Evolutionary conservation across 2,797 vertebrate species (phyloP).

Genomic region (Pseudopleuronectes americanus): DNA sequence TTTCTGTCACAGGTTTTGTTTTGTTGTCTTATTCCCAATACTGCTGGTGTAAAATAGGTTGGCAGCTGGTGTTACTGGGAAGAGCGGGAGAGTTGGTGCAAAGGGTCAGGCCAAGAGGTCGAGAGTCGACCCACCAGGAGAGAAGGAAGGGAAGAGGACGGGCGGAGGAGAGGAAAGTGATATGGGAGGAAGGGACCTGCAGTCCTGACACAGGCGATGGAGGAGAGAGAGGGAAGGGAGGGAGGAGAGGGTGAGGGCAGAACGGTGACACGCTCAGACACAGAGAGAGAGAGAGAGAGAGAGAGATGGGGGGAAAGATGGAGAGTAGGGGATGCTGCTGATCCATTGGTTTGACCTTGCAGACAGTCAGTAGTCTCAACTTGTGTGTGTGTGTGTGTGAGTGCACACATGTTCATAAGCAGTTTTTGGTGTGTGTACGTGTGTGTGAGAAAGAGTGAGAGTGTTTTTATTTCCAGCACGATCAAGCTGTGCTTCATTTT

Average conservation of each 20-base stretch:
- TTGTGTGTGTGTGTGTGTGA: conserved; percentile 15
- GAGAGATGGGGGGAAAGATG: conserved; percentile 27
- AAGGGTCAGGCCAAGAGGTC: conserved; percentile 56
- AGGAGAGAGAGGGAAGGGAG: conserved; percentile 39
- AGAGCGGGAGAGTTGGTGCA: conserved; percentile 43
- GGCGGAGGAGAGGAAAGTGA: conserved; percentile 57
- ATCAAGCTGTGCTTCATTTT: conserved; percentile 40
- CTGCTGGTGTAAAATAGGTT: conserved; percentile 31
- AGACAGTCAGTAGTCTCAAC: conserved; percentile 52
- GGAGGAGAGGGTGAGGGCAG: conserved; percentile 57
- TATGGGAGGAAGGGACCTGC: conserved; percentile 61
- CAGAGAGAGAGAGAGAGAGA: conserved; percentile 46
- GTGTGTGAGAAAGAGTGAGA: not conserved
- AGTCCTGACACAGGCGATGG: conserved; percentile 64
- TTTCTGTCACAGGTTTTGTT: not conserved
- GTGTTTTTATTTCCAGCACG: conserved; percentile 38
- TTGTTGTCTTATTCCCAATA: conserved; percentile 39
- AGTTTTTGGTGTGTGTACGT: not conserved
- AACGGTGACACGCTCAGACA: conserved; percentile 63
- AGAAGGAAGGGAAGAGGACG: conserved; percentile 47
- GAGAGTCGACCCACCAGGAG: conserved; percentile 63
- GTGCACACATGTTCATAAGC: not conserved
- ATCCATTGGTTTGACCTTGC: conserved; percentile 78
- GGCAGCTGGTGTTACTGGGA: conserved; percentile 67
- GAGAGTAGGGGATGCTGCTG: conserved; percentile 51